A percentile compares a stretch with the other conserved stretches of the same genome.
phyloP scores from a whole-genome alignment of 2,113 vertebrate genomes.

The Lontra canadensis region DNA sequence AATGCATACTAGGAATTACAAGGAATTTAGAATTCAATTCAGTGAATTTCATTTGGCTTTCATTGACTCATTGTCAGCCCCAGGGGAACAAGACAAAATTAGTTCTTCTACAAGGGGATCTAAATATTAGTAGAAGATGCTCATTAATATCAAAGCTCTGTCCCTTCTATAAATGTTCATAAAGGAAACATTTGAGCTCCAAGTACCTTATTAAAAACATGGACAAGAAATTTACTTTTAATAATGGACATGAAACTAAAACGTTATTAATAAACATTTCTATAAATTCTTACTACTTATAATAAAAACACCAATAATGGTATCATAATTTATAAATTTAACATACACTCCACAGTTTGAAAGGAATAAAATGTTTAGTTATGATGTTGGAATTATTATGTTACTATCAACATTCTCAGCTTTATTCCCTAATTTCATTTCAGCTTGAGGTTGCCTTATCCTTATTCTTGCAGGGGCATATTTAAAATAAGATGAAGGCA shows the following conservation, averaged over 20 bases:
- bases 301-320: background rate
- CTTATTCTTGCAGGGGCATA: slow-evolving; percentile 48
- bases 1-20: background rate
- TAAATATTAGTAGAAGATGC: background rate
- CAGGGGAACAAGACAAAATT: background rate
- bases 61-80: background rate
- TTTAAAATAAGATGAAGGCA: slow-evolving; percentile 45
- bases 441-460: slow-evolving; percentile 41
- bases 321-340: background rate
- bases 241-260: background rate
- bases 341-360: background rate
- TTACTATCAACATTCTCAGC: background rate
- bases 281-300: background rate
- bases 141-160: background rate
- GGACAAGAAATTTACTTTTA: background rate
- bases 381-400: background rate
- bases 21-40: background rate
- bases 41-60: background rate
- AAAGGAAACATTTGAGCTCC: background rate
- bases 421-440: background rate
- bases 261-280: background rate
- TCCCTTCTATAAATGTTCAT: background rate
- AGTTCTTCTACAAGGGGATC: background rate
- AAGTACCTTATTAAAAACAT: background rate
- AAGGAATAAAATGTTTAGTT: background rate